These are phyloP conservation scores for Porites evermanni DNA, from an alignment of 92 coral and sea anemone genomes.

Conservation along the genomic window DNA sequence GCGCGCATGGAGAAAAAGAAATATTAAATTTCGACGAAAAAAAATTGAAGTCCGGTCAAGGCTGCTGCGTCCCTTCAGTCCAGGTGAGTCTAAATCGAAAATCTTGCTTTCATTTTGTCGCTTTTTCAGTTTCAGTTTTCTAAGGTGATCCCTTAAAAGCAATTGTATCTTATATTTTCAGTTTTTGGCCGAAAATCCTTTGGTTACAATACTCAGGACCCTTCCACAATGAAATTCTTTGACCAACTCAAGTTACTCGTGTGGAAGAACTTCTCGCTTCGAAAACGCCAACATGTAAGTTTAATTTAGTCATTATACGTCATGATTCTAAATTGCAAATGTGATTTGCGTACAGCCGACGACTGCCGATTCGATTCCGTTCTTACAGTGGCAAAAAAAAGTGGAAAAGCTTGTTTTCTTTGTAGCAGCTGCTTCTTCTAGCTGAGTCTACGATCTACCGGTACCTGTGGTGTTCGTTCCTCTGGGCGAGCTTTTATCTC, in stretches of 20 bases:
- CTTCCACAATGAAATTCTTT: conserved; percentile 72
- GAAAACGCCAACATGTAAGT: conserved; percentile 93
- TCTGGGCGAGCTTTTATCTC: background rate
- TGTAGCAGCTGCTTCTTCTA: conserved; percentile 21
- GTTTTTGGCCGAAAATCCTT: background rate
- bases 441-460: conserved; percentile 2
- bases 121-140: background rate
- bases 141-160: background rate
- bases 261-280: conserved; percentile 95
- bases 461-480: conserved; percentile 27
- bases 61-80: background rate
- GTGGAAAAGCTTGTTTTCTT: background rate
- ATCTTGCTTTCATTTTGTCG: background rate
- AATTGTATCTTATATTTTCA: background rate
- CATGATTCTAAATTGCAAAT: background rate
- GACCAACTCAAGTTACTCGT: conserved; percentile 80
- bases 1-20: background rate
- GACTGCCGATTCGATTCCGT: background rate
- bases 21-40: background rate
- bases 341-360: background rate
- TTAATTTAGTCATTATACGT: background rate
- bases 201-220: background rate
- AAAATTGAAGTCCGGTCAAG: background rate
- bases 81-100: conserved; percentile 8
- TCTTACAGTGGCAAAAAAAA: background rate